Evolutionary conservation across 2,113 vertebrate species (phyloP), one percentile per base, ranked within the genome.

Genomic region (Arothron firmamentum): DNA sequence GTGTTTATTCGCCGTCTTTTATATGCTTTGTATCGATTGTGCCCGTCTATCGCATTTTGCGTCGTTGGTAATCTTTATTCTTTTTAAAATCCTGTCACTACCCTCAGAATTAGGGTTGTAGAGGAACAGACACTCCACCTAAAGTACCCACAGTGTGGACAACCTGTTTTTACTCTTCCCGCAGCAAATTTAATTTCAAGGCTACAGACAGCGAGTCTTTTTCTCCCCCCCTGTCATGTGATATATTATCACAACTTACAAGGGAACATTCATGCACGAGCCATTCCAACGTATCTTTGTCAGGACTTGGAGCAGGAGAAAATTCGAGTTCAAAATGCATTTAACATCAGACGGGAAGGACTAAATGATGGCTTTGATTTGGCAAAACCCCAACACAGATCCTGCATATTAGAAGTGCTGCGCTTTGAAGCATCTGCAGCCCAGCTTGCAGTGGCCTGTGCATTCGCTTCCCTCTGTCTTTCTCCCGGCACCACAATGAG

Each of bases 291-390:
- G 21, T 31, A 52, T 78, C 62, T 79, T 59, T 60, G 66, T 64
- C 61, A 62, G 58, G 65, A 72, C 57, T 20, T 34, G 70, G 61
- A 80, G 74, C 70, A 81, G 75, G 62, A 84, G 61, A 65, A 47
- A 50, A 56, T 74, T 60, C 53, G 53, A 75, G 54, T 71, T 82
- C 72, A 75, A 74, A 80, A 79, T 70, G 64, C 60, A 82, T 79
- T 78, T 67, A 60, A 71, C 53, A 81, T 81, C 74, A 78, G 75
- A 81, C 63, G 61, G 56, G 38, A 62, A 38, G 34, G 67, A 70
- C 59, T 59, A 79, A 85, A 82, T 47, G 60, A 67, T 56, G 64
- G 63, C 75, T 84, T 76, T 77, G 79, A 80, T 86, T 81, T 77
- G 73, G 74, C 67, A 73, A 77, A 80, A 72, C 43, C 45, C 59